Conservation (phyloP, 2,113 vertebrate genomes). For the Notarius lentiginosus region DNA sequence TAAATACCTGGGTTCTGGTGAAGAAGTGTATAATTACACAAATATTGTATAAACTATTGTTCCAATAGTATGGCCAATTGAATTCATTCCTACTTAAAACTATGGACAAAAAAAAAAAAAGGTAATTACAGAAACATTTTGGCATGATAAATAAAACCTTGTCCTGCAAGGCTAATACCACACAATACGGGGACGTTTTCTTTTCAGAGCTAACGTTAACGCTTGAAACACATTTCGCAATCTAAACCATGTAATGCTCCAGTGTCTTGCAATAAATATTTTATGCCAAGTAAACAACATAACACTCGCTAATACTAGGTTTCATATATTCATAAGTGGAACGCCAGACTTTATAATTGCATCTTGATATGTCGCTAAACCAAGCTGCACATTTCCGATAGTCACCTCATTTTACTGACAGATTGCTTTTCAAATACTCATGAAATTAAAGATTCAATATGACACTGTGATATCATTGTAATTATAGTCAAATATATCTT, state of each 20-base stretch:
- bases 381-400: neutral
- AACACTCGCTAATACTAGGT: slow-evolving; percentile 37
- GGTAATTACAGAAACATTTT: slow-evolving; percentile 17
- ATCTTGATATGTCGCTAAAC: neutral
- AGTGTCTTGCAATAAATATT: slow-evolving; percentile 20
- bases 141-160: slow-evolving; percentile 60
- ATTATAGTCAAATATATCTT: neutral
- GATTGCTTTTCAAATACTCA: neutral
- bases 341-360: neutral
- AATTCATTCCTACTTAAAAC: slow-evolving; percentile 2
- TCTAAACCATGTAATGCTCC: slow-evolving; percentile 9
- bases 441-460: neutral
- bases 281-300: slow-evolving; percentile 32
- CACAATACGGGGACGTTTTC: slow-evolving; percentile 15
- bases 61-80: neutral
- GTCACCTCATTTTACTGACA: neutral
- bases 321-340: neutral
- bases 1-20: slow-evolving; percentile 16
- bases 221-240: neutral
- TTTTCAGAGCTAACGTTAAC: neutral
- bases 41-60: neutral
- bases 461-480: neutral
- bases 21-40: neutral
- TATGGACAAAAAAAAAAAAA: neutral
- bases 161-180: slow-evolving; percentile 73